phyloP scores from a whole-genome alignment of 1,140 invertebrate genomes.

The Papilio polytes region DNA sequence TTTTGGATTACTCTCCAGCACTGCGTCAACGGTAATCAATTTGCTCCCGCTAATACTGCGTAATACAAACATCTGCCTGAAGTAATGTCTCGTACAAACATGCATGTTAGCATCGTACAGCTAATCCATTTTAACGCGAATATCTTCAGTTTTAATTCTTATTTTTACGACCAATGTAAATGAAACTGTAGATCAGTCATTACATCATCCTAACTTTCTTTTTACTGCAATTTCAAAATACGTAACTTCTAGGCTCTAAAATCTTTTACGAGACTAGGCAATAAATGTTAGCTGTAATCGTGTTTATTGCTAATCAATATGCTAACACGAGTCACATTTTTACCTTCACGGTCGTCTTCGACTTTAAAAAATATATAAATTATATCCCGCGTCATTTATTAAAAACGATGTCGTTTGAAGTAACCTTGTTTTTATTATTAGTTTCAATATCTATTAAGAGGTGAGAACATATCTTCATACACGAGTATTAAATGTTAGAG shows the following conservation, averaged over 20 bases:
- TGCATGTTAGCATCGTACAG: slow-evolving; percentile 17
- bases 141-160: background rate
- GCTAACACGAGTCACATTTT: slow-evolving; percentile 1
- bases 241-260: background rate
- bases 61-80: slow-evolving; percentile 32
- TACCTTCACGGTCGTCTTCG: slow-evolving; percentile 3
- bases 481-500: background rate
- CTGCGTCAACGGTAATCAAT: slow-evolving; percentile 33
- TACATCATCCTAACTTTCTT: slow-evolving; percentile 22
- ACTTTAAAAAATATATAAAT: slow-evolving; percentile 8
- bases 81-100: slow-evolving; percentile 24
- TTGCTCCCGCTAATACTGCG: slow-evolving; percentile 34
- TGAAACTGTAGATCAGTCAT: background rate
- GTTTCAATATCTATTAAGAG: background rate
- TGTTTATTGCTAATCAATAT: slow-evolving; percentile 26
- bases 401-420: background rate
- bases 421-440: slow-evolving; percentile 19
- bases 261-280: slow-evolving; percentile 14
- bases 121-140: background rate
- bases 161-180: background rate
- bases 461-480: background rate
- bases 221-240: slow-evolving; percentile 24
- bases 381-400: background rate
- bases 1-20: slow-evolving; percentile 36
- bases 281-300: background rate